phyloP scores from a whole-genome alignment of 2,888 invertebrate species.

The Sericinus montela region DNA sequence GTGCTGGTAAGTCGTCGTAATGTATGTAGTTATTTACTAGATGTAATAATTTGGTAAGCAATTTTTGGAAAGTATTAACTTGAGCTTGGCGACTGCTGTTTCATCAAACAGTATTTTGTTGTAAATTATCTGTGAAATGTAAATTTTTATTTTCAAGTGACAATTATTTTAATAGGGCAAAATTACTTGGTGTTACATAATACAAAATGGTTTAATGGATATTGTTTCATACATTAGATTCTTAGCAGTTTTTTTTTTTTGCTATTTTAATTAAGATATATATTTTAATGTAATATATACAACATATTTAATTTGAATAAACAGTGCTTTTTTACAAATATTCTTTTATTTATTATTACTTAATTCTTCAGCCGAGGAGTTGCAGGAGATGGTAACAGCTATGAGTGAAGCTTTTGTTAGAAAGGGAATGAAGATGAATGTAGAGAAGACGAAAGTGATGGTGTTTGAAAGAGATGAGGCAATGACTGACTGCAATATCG shows the following conservation, averaged over 20 bases:
- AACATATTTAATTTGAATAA: conserved; percentile 76
- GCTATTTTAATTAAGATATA: conserved; percentile 76
- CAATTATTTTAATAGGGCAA: conserved; percentile 54
- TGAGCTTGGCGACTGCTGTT: conserved; percentile 23
- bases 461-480: too few species aligned
- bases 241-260: conserved; percentile 74
- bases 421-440: too few species aligned
- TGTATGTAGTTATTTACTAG: conserved; percentile 12
- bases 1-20: conserved; percentile 8
- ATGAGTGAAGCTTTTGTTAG: too few species aligned
- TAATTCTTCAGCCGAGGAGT: too few species aligned
- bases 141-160: conserved; percentile 49
- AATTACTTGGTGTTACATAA: conserved; percentile 57
- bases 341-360: conserved; percentile 1
- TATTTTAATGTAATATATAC: conserved; percentile 78
- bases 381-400: too few species aligned
- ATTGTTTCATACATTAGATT: conserved; percentile 64
- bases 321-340: conserved; percentile 64
- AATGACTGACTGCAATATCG: too few species aligned
- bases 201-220: conserved; percentile 63
- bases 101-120: conserved; percentile 59
- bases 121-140: conserved; percentile 56
- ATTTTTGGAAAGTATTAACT: conserved; percentile 14
- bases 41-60: conserved; percentile 5
- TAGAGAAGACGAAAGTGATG: too few species aligned